phyloP scores from a whole-genome alignment of 2,888 invertebrate species.

The Eupsilia transversa region DNA sequence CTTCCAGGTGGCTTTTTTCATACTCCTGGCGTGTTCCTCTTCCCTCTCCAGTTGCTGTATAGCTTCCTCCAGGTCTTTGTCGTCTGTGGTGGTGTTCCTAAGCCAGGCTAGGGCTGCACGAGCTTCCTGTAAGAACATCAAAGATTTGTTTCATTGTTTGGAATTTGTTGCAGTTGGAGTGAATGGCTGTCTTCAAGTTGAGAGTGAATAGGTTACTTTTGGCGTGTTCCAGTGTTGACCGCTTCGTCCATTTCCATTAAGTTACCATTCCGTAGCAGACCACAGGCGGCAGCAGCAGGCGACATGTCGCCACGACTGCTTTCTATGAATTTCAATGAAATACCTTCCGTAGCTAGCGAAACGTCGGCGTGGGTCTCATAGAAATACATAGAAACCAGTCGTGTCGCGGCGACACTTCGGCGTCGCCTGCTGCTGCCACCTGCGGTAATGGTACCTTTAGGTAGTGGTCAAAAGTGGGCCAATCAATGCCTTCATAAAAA shows the following conservation, averaged over 20 bases:
- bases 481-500: not conserved
- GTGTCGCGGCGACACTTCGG: too few relatives aligned
- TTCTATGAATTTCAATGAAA: too few relatives aligned
- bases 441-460: too few relatives aligned
- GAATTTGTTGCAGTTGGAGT: not conserved
- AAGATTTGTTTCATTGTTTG: not conserved
- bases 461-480: not conserved
- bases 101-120: slow-evolving; percentile 84
- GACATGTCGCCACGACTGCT: too few relatives aligned
- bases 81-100: slow-evolving; percentile 80
- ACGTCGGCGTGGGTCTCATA: too few relatives aligned
- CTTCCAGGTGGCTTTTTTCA: slow-evolving; percentile 84
- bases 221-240: not conserved
- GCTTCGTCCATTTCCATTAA: not conserved
- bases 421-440: too few relatives aligned
- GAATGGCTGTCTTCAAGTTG: not conserved
- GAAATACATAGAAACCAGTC: too few relatives aligned
- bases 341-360: too few relatives aligned
- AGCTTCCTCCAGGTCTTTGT: slow-evolving; percentile 83
- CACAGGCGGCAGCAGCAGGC: too few relatives aligned
- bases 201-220: not conserved
- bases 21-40: slow-evolving; percentile 80
- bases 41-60: slow-evolving; percentile 84
- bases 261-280: too few relatives aligned
- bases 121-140: slow-evolving; percentile 79